Conservation (phyloP, 1,140 invertebrate genomes). For the Aphidius ervi region DNA sequence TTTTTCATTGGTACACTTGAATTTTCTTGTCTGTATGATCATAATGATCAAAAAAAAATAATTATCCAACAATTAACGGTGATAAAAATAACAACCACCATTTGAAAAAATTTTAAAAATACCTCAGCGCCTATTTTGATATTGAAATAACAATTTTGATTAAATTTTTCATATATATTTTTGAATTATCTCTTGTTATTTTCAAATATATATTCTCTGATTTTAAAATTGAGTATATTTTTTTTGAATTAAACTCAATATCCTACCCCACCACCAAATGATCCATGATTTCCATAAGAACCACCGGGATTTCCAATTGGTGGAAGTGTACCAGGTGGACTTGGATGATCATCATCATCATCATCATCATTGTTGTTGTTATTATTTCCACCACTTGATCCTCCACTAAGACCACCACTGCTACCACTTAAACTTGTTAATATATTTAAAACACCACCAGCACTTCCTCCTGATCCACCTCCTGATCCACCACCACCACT, state of each 20-base stretch:
- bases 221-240: too few relatives aligned
- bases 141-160: too few relatives aligned
- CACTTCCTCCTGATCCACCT: conserved; percentile 5
- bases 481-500: conserved; percentile 5
- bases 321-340: too few relatives aligned
- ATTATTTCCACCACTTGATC: conserved; percentile 51
- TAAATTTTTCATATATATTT: conserved; percentile 7
- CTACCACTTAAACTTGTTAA: conserved; percentile 28
- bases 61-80: too few relatives aligned
- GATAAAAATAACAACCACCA: too few relatives aligned
- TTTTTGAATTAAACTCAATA: conserved; percentile 28
- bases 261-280: conserved; percentile 44
- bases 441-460: conserved; percentile 25
- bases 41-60: too few relatives aligned
- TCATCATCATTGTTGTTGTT: conserved; percentile 14
- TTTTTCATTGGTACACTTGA: too few relatives aligned
- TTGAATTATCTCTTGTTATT: background rate
- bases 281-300: conserved; percentile 25
- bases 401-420: conserved; percentile 41
- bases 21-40: too few relatives aligned
- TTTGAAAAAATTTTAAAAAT: too few relatives aligned
- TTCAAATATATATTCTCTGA: too few relatives aligned
- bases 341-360: too few relatives aligned
- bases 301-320: conserved; percentile 26
- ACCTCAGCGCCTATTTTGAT: too few relatives aligned